Percentiles rank a stretch among this genome's conserved stretches.
Conservation (phyloP, 2,113 vertebrate genomes). For the Hippocampus barbouri region DNA sequence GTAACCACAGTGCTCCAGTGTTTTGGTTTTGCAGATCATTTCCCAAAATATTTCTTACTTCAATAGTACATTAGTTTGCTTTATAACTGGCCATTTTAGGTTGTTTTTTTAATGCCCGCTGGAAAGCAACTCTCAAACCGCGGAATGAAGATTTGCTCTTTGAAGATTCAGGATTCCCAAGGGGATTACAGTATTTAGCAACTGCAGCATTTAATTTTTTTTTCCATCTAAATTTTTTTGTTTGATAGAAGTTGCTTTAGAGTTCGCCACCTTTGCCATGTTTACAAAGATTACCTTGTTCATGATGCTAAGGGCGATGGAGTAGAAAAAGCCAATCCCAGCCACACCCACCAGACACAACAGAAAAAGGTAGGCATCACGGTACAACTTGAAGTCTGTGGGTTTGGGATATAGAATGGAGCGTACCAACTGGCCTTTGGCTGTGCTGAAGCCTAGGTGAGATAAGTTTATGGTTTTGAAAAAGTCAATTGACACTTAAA, state of each 20-base stretch:
- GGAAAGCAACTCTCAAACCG: no score
- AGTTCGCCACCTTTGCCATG: background rate
- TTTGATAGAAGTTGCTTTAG: background rate
- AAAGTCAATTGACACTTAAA: background rate
- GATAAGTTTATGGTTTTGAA: background rate
- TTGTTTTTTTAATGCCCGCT: no score
- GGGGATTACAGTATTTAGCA: background rate
- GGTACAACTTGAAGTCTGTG: constrained; percentile 96
- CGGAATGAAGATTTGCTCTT: no score
- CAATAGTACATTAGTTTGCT: no score
- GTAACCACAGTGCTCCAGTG: no score
- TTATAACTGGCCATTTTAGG: no score
- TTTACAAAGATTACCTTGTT: constrained; percentile 74
- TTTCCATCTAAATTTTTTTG: background rate
- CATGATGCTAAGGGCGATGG: constrained; percentile 83
- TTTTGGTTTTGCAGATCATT: no score
- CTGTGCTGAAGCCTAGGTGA: constrained; percentile 87
- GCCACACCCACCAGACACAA: constrained; percentile 91
- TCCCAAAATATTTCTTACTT: no score
- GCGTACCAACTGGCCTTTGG: constrained; percentile 94
- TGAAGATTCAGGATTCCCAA: no score
- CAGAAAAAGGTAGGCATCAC: constrained; percentile 93
- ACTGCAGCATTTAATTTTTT: background rate
- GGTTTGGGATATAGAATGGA: constrained; percentile 98
- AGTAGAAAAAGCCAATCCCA: constrained; percentile 90